Evolutionary conservation across 2,113 vertebrate genomes (phyloP).

Genomic region (Epinephelus cyanopodus): DNA sequence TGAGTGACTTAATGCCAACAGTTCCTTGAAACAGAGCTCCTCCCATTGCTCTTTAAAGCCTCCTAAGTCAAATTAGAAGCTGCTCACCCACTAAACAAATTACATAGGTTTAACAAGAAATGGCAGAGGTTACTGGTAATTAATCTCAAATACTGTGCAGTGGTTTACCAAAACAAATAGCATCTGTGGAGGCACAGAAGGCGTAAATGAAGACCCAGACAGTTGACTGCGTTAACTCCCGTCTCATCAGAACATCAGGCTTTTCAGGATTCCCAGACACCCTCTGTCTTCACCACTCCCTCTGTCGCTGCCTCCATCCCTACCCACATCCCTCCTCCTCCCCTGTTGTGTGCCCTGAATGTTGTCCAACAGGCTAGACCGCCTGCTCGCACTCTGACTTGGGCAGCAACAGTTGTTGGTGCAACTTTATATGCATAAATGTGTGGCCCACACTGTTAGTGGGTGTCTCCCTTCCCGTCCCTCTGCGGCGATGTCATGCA

Average conservation of each 20-base stretch:
- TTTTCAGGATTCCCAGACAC: slow-evolving; percentile 24
- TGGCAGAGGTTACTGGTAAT: neutral
- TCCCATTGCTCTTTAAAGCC: slow-evolving; percentile 13
- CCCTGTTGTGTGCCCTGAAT: slow-evolving; percentile 61
- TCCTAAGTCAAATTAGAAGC: neutral
- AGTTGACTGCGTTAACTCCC: neutral
- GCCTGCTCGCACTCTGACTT: slow-evolving; percentile 19
- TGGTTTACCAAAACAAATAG: neutral
- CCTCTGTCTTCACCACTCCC: slow-evolving; percentile 21
- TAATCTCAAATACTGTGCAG: no score
- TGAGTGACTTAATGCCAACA: neutral
- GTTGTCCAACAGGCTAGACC: slow-evolving; percentile 70
- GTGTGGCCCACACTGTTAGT: neutral
- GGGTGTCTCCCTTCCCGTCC: slow-evolving; percentile 14
- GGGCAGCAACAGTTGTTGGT: slow-evolving; percentile 31
- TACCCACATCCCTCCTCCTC: slow-evolving; percentile 40
- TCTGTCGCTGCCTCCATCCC: slow-evolving; percentile 18
- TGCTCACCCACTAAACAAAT: neutral
- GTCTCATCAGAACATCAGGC: slow-evolving; percentile 5
- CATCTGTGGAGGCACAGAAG: fast-evolving
- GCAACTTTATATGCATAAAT: slow-evolving; percentile 8
- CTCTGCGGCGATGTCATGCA: slow-evolving; percentile 7
- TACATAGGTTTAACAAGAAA: neutral
- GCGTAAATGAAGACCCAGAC: neutral
- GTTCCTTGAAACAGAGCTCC: slow-evolving; percentile 9